Evolutionary conservation across 2,113 vertebrate species (phyloP).

Genomic region (Galeopterus variegatus): DNA sequence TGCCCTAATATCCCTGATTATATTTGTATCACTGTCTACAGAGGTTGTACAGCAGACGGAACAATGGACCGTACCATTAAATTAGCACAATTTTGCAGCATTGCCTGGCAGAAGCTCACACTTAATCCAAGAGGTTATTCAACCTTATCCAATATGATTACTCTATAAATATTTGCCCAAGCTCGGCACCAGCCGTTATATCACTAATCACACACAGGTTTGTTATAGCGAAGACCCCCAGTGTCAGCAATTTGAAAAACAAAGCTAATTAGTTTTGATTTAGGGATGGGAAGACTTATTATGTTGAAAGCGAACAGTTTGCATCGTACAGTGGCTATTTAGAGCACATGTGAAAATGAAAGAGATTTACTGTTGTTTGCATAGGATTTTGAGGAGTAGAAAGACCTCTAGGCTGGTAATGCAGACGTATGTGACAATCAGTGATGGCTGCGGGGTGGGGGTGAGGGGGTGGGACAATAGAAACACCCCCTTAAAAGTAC

Average conservation of each 20-base stretch:
- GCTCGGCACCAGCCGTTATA: slow-evolving; percentile 79
- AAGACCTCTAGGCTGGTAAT: background rate
- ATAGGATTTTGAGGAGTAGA: slow-evolving; percentile 51
- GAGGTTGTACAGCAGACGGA: slow-evolving; percentile 52
- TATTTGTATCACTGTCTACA: slow-evolving; percentile 66
- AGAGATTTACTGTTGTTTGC: slow-evolving; percentile 66
- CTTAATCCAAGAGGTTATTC: slow-evolving; percentile 82
- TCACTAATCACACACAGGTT: slow-evolving; percentile 81
- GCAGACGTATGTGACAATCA: background rate
- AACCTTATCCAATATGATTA: slow-evolving; percentile 84
- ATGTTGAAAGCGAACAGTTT: slow-evolving; percentile 66
- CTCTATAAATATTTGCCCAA: slow-evolving; percentile 85
- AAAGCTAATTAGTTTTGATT: slow-evolving; percentile 85
- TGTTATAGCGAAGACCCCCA: slow-evolving; percentile 72
- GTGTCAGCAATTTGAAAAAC: slow-evolving; percentile 84
- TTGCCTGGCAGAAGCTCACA: slow-evolving; percentile 73
- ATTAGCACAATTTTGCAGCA: slow-evolving; percentile 77
- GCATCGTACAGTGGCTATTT: slow-evolving; percentile 60
- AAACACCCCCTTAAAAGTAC: background rate
- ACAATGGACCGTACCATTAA: slow-evolving; percentile 79
- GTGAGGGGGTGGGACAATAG: background rate
- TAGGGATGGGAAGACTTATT: slow-evolving; percentile 77
- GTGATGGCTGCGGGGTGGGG: background rate
- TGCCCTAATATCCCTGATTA: slow-evolving; percentile 64
- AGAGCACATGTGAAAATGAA: slow-evolving; percentile 24